These are phyloP conservation scores for Artibeus jamaicensis DNA, from an alignment of 2,797 vertebrate genomes.

Conservation along the genomic window DNA sequence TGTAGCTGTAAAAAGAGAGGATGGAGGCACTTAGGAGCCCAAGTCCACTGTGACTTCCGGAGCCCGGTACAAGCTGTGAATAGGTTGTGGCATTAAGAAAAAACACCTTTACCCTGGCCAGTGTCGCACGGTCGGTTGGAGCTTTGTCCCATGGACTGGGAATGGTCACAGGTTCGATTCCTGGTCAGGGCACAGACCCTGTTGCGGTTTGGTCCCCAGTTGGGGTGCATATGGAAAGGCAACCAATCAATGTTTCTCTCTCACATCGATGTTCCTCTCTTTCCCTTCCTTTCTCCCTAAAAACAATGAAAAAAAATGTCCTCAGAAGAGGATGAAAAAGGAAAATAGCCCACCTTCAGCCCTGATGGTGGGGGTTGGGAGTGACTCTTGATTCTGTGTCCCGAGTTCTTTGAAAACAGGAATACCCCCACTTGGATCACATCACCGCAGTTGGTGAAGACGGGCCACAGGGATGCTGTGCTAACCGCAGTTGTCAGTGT, in stretches of 20 bases:
- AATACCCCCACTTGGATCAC: not conserved
- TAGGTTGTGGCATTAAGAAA: not conserved
- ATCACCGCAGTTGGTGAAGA: not conserved
- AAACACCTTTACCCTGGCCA: not conserved
- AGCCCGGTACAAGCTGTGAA: not conserved
- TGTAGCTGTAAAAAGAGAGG: not conserved
- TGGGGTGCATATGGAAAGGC: not conserved
- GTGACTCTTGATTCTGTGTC: not conserved
- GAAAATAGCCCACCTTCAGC: not conserved
- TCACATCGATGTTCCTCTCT: not conserved
- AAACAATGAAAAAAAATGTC: not conserved
- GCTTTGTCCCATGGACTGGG: not conserved
- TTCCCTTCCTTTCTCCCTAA: not conserved
- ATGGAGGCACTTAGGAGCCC: not conserved
- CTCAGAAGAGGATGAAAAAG: not conserved
- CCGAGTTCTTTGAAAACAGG: not conserved
- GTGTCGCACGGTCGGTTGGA: not conserved
- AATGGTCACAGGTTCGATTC: not conserved
- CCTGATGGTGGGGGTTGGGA: not conserved
- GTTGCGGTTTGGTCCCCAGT: not conserved
- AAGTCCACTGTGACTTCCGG: not conserved
- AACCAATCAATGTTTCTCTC: not conserved
- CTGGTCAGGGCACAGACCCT: not conserved
- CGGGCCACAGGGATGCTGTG: not conserved
- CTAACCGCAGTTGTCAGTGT: not conserved